Conservation (phyloP, 2,888 invertebrate genomes). For the Luffia ferchaultella region DNA sequence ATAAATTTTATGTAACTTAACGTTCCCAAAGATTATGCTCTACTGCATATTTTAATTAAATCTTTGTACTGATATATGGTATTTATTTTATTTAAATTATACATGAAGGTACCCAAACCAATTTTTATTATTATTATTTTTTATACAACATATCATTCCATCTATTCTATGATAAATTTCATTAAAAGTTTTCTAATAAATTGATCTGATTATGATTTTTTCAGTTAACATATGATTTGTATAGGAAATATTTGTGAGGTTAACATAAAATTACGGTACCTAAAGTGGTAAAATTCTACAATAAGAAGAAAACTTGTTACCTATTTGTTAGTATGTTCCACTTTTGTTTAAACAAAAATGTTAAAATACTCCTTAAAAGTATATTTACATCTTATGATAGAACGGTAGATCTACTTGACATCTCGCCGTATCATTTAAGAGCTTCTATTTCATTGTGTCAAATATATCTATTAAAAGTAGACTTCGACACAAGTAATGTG, state of each 20-base stretch:
- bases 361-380: background rate
- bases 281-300: background rate
- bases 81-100: constrained; percentile 29
- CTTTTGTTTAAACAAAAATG: background rate
- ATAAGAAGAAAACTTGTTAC: background rate
- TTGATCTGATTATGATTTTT: no score
- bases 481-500: background rate
- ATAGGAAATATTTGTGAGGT: no score
- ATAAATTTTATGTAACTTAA: constrained; percentile 27
- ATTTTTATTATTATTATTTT: no score
- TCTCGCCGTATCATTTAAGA: background rate
- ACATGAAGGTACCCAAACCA: no score
- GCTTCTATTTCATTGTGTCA: background rate
- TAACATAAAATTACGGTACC: no score
- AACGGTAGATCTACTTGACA: background rate
- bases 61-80: constrained; percentile 23
- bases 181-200: no score
- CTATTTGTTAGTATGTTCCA: background rate
- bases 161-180: no score
- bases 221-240: no score
- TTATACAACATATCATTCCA: no score
- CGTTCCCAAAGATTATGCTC: constrained; percentile 8
- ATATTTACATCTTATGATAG: background rate
- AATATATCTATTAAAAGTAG: background rate
- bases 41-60: constrained; percentile 37